These are phyloP conservation scores for Actinia equina DNA, from an alignment of 64 coral and sea anemone species.

Conservation along the genomic window DNA sequence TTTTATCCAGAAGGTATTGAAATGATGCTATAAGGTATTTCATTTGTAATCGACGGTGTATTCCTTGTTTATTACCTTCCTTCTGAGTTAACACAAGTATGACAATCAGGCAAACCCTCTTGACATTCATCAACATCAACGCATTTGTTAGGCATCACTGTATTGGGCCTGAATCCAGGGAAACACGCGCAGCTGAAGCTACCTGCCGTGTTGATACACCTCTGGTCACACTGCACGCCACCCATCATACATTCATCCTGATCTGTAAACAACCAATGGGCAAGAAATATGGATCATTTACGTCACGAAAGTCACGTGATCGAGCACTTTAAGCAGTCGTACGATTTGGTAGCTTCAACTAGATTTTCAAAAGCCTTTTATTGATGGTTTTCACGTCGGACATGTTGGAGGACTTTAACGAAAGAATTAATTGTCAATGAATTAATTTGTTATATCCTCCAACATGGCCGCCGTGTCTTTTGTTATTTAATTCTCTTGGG, in stretches of 20 bases:
- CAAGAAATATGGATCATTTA: background rate
- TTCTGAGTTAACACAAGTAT: conserved; percentile 69
- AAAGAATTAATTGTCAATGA: too few species aligned
- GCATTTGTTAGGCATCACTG: conserved; percentile 59
- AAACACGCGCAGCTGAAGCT: conserved; percentile 77
- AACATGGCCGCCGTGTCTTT: too few species aligned
- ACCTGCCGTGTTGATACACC: conserved; percentile 82
- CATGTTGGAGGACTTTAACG: too few species aligned
- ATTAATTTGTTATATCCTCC: too few species aligned
- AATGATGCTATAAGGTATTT: too few species aligned
- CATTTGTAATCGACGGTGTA: background rate
- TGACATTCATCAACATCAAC: conserved; percentile 87
- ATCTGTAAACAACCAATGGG: conserved; percentile 44
- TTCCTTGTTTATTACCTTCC: conserved; percentile 53
- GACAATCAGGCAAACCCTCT: conserved; percentile 80
- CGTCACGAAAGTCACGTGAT: too few species aligned
- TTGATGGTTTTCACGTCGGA: too few species aligned
- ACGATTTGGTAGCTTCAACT: too few species aligned
- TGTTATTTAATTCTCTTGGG: too few species aligned
- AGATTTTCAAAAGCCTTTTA: too few species aligned
- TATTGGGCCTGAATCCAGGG: conserved; percentile 50
- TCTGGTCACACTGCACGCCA: conserved; percentile 81
- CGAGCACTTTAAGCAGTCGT: too few species aligned
- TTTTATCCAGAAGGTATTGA: too few species aligned
- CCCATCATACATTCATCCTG: conserved; percentile 89